Conservation (phyloP, 2,797 vertebrate species). For the Neopelma chrysocephalum region DNA sequence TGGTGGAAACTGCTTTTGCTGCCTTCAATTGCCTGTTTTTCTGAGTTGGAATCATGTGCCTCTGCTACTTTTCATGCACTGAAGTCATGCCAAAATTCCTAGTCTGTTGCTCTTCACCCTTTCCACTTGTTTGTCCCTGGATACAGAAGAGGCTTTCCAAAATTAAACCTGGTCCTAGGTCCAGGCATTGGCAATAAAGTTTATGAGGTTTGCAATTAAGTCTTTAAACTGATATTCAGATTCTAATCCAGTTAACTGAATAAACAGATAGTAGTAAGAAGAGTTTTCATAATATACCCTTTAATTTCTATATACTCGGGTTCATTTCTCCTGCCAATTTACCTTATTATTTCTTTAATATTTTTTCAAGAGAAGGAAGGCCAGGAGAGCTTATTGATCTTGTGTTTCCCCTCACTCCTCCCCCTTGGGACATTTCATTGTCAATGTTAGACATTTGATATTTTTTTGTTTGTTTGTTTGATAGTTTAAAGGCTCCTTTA, state of each 20-base stretch:
- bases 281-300: neutral
- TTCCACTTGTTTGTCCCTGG: neutral
- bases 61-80: no score
- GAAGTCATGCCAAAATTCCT: neutral
- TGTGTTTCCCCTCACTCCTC: neutral
- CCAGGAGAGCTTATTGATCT: neutral
- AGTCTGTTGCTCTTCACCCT: neutral
- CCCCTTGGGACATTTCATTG: neutral
- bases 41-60: neutral
- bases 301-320: neutral
- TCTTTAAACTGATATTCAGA: neutral
- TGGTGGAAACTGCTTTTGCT: neutral
- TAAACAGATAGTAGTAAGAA: neutral
- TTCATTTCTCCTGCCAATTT: no score
- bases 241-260: neutral
- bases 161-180: neutral
- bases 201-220: neutral
- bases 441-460: neutral
- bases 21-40: neutral
- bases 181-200: neutral
- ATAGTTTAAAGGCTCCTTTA: neutral
- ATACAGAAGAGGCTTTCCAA: neutral
- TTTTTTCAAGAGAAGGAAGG: neutral
- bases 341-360: neutral
- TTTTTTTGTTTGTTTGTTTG: neutral